Evolutionary conservation across 2,888 invertebrate genomes (phyloP).

Genomic region (Drosophila anceps): DNA sequence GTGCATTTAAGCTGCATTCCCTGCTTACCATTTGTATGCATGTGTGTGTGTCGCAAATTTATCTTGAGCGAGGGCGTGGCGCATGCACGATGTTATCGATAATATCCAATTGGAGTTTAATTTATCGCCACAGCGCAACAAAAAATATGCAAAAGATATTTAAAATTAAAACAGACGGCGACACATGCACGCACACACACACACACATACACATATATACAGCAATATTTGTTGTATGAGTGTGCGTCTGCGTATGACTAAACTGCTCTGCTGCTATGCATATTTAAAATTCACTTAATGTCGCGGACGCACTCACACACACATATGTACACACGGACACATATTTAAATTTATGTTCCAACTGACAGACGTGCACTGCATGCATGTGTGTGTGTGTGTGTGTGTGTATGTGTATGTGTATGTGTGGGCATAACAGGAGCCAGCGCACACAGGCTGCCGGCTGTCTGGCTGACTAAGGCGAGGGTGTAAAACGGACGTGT

Average conservation of each 20-base stretch:
- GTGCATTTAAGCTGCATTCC: constrained; percentile 52
- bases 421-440: constrained; percentile 43
- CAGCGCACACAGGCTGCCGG: constrained; percentile 7
- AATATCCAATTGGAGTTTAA: constrained; percentile 47
- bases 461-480: constrained; percentile 25
- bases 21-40: not conserved
- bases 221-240: constrained; percentile 4
- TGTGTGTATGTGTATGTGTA: constrained; percentile 17
- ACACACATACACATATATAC: not conserved
- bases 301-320: constrained; percentile 34
- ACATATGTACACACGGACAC: not conserved
- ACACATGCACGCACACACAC: not conserved
- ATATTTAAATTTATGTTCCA: constrained; percentile 46
- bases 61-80: constrained; percentile 56
- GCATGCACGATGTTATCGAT: constrained; percentile 46
- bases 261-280: constrained; percentile 46
- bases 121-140: constrained; percentile 38
- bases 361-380: constrained; percentile 54
- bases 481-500: constrained; percentile 73
- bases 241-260: constrained; percentile 46
- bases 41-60: constrained; percentile 40
- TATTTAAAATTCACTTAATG: constrained; percentile 68
- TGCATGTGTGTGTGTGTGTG: constrained; percentile 20
- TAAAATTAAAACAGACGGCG: constrained; percentile 20
- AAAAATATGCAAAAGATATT: constrained; percentile 19